Evolutionary conservation across 2,888 invertebrate genomes (phyloP).

Genomic region (Hirtodrosophila duncani): DNA sequence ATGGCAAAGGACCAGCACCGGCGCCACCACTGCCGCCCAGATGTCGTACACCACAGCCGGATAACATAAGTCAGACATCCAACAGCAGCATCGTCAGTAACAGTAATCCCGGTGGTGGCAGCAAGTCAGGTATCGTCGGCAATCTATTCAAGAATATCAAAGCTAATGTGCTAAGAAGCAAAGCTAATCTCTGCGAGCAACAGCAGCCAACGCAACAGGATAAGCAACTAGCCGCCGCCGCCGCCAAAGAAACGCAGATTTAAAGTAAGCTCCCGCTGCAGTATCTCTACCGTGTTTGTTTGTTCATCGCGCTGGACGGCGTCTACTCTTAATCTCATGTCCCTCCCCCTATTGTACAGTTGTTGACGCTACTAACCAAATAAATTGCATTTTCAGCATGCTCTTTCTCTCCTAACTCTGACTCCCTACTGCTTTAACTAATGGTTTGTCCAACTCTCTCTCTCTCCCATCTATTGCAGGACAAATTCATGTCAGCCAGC

Average conservation of each 20-base stretch:
- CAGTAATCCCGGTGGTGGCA: conserved; percentile 36
- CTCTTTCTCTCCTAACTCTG: too few relatives aligned
- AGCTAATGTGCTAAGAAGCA: conserved; percentile 61
- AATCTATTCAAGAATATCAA: conserved; percentile 61
- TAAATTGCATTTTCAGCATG: conserved; percentile 49
- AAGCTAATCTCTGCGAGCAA: conserved; percentile 40
- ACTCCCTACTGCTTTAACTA: too few relatives aligned
- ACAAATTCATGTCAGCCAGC: conserved; percentile 77
- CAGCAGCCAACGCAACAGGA: conserved; percentile 10
- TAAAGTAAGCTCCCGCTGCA: conserved; percentile 56
- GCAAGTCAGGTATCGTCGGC: conserved; percentile 60
- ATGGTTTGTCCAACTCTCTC: too few relatives aligned
- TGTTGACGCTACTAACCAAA: conserved; percentile 57
- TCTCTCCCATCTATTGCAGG: conserved; percentile 64
- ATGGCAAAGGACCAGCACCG: conserved; percentile 75
- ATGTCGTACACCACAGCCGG: conserved; percentile 22
- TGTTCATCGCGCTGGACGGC: conserved; percentile 28
- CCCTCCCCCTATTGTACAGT: conserved; percentile 49
- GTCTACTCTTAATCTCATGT: conserved; percentile 40
- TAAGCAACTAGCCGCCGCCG: conserved; percentile 34
- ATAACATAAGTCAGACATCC: conserved; percentile 43
- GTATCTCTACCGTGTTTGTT: conserved; percentile 28
- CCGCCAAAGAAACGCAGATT: conserved; percentile 55
- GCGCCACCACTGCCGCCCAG: conserved; percentile 65
- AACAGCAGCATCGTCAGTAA: conserved; percentile 28